Base-by-base conservation (phyloP, 2,113 vertebrate species). In the Irena cyanogastra region DNA sequence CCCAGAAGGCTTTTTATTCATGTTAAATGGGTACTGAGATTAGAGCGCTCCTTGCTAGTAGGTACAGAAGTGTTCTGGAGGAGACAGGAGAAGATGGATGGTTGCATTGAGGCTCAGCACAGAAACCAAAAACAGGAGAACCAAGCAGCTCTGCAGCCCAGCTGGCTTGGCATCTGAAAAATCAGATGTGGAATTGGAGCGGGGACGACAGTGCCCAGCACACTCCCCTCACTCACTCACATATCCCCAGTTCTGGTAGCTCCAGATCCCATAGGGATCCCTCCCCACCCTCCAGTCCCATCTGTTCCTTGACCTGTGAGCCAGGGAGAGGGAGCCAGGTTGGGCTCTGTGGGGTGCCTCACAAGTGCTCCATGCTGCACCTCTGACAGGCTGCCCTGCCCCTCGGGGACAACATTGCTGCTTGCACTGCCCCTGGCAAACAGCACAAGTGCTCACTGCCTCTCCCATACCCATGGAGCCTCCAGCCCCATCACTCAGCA, bases 1-100 rank as follows among this genome's bases (percentile, higher is more conserved):
- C 95, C 93, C 96, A 96, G 93, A 94, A 91, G 91, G 94, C 81
- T 95, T 96, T 95, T 96, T 91, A 95, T 89, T 95, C 91, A 57
- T 83, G 77, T 89, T 95, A 95, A 95, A 94, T 79, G 93, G 80
- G 91, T 53, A 89, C 69, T 87, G 87, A 92, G 83, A 97, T 96
- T 87, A 96, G 16, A 93, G 54, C 0, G 0, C 57, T 95, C 77
- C 89, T 76, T 85, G 74, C n/a, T 81, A 94, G 94, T 89, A 96
- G 95, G 95, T 93, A 76, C 81, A 79, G 69, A 68, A 90, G 57
- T 4, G 0, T 85, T 95, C 83, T 69, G 56, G 60, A 89, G 18
- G 44, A 95, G 93, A 85, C 91, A 79, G 71, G 52, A 71, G 86
- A 87, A 94, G 96, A 95, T 13, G 9, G 37, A 96, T 96, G 61